Evolutionary conservation across 2,888 invertebrate species (phyloP), one percentile per base, ranked within the genome.

Genomic region (Odontothrips loti): DNA sequence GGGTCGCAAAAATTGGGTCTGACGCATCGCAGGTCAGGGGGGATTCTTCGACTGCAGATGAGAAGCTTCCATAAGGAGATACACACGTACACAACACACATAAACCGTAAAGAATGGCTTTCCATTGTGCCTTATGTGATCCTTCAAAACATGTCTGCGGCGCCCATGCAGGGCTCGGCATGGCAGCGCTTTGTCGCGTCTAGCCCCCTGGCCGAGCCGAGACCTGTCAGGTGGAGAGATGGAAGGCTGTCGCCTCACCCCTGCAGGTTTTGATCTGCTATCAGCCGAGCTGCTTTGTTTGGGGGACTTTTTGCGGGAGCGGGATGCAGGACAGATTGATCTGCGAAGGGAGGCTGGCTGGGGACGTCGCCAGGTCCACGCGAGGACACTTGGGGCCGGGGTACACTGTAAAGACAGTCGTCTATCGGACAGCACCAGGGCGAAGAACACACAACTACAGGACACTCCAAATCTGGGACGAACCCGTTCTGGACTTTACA

Each of bases 211-310:
- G 12, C 51, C 51, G 51, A 68, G 68, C 68, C 68, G 4, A 58
- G n/a, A 68, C 68, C 58, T 58, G 68, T n/a, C 68, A 68, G 23
- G 27, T 68, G 68, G 68, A 15, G 68, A 23, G 68, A 68, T 23
- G 27, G 68, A 68, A 23, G 68, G 68, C 68, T 68, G 68, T 68
- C 68, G 68, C 34, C 34, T 43, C 34, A 6, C 34, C 34, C 34
- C 34, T 43, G 34, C 68, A 68, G 23, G 68, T 68, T 68, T 68
- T 68, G 68, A 68, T 68, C 68, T 68, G 68, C 68, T 68, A 68
- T 68, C 68, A 23, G 68, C 23, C n/a, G 68, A 23, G 68, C 23
- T 23, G 68, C 68, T 68, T 68, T 68, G 68, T 68, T 23, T 68
- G 68, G 34, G 34, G 6, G 58, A 58, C 20, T 58, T 58, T 58